Evolutionary conservation across 2,113 vertebrate species (phyloP).

Genomic region (Plotosus lineatus): DNA sequence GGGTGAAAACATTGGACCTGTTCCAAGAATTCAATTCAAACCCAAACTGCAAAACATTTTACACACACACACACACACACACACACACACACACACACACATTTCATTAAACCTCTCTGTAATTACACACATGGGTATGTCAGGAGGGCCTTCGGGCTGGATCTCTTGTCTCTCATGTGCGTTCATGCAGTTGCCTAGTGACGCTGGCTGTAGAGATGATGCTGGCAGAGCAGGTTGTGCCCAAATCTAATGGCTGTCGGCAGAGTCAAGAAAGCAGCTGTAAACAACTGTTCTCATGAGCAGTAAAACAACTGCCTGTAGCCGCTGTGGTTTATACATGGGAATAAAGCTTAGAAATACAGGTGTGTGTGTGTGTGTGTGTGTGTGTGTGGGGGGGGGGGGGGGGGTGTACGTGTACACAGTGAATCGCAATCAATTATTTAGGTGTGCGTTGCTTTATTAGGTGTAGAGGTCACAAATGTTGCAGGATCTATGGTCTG

Average conservation of each 20-base stretch:
- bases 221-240: constrained; percentile 28
- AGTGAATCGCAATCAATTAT: not conserved
- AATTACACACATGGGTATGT: constrained; percentile 33
- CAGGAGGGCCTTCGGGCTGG: not conserved
- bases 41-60: constrained; percentile 1
- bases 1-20: not conserved
- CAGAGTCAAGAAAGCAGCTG: constrained; percentile 26
- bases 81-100: constrained; percentile 5
- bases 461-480: not conserved
- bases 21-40: not conserved
- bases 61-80: not conserved
- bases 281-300: constrained; percentile 48
- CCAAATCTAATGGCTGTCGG: constrained; percentile 42
- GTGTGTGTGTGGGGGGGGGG: not conserved
- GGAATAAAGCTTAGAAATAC: not conserved
- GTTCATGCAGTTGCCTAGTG: constrained; percentile 44
- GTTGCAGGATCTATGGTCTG: not conserved
- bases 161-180: constrained; percentile 31
- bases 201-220: constrained; percentile 22
- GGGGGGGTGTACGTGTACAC: too few relatives aligned
- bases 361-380: not conserved
- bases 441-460: not conserved
- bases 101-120: constrained; percentile 22
- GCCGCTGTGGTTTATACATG: not conserved
- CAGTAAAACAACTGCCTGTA: not conserved